Percentiles rank a stretch among this genome's conserved stretches.
phyloP scores from a whole-genome alignment of 2,113 vertebrate genomes.

The Ramphastos sulfuratus region DNA sequence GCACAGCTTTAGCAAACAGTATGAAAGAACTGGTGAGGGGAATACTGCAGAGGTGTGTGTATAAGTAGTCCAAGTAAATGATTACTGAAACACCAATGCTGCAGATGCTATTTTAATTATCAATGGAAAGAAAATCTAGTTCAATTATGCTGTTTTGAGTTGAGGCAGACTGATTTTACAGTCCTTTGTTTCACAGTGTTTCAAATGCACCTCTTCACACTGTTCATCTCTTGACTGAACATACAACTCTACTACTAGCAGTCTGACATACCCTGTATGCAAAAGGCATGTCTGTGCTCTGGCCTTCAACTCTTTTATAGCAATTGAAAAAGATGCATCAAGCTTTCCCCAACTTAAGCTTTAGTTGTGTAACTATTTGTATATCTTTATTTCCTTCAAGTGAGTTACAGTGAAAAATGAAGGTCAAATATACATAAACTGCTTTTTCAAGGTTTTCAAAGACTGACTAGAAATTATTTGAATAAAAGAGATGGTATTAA shows the following conservation, averaged over 20 bases:
- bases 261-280: background rate
- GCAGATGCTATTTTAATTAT: background rate
- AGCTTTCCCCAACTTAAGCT: background rate
- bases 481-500: background rate
- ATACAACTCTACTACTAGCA: background rate
- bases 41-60: accelerated
- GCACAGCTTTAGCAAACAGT: background rate
- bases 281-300: accelerated
- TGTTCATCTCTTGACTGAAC: background rate
- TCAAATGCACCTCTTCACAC: background rate
- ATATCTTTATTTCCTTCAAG: background rate
- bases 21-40: accelerated
- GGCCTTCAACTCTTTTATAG: background rate
- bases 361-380: background rate
- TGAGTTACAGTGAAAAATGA: background rate
- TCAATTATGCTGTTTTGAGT: background rate
- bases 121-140: background rate
- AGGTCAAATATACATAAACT: background rate
- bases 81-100: background rate
- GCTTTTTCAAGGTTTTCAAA: background rate
- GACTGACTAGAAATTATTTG: background rate
- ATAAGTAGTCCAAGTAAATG: background rate
- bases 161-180: background rate
- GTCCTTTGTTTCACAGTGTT: background rate
- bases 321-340: background rate